phyloP scores from a whole-genome alignment of 2,888 invertebrate species.

The Chrysopilus asiliformis region DNA sequence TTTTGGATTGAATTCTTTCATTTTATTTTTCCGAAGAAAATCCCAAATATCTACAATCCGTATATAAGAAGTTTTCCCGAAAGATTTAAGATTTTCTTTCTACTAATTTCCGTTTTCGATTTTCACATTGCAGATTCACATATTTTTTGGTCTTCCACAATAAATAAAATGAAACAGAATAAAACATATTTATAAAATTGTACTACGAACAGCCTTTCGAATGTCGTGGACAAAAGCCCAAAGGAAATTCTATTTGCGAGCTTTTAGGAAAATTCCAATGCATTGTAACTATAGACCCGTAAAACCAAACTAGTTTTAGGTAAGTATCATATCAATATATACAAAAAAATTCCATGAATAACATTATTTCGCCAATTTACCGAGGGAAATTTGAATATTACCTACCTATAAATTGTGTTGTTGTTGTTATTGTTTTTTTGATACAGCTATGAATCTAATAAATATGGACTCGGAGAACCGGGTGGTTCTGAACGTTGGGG shows the following conservation, averaged over 20 bases:
- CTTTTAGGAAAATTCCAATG: conserved; percentile 14
- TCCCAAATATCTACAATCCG: too few relatives aligned
- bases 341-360: too few relatives aligned
- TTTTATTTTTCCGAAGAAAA: too few relatives aligned
- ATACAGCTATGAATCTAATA: conserved; percentile 66
- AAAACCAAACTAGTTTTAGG: conserved; percentile 12
- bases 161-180: too few relatives aligned
- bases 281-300: conserved; percentile 9
- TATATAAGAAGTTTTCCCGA: too few relatives aligned
- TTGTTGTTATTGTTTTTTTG: conserved; percentile 5
- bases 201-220: conserved; percentile 8
- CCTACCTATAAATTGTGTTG: not conserved
- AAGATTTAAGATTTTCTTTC: too few relatives aligned
- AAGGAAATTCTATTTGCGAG: conserved; percentile 14
- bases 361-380: not conserved
- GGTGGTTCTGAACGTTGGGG: conserved; percentile 96
- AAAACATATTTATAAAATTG: too few relatives aligned
- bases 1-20: too few relatives aligned
- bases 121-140: too few relatives aligned
- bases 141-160: too few relatives aligned
- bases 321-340: too few relatives aligned
- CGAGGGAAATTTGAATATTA: not conserved
- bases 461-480: conserved; percentile 97
- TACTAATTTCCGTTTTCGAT: too few relatives aligned
- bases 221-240: conserved; percentile 16